Conservation (phyloP, 37 sponge, comb jelly and placozoan genomes). For the Haliclona indistincta region DNA sequence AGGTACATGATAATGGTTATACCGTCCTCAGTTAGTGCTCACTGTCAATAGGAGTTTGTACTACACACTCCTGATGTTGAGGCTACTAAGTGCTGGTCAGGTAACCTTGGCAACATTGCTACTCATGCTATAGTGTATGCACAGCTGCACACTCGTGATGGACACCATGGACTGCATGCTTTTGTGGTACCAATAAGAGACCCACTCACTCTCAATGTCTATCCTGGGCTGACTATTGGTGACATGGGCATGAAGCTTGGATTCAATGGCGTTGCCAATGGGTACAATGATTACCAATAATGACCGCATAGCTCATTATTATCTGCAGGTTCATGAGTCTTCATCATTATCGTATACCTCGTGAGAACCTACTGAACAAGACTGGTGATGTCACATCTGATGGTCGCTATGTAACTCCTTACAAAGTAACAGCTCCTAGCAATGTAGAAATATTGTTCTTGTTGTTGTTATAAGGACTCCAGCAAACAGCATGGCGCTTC, state of each 20-base stretch:
- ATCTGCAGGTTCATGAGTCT: constrained; percentile 68
- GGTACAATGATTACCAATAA: constrained; percentile 44
- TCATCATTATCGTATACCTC: constrained; percentile 73
- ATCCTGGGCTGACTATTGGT: constrained; percentile 88
- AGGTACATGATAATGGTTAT: constrained; percentile 46
- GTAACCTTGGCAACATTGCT: constrained; percentile 84
- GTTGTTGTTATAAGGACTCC: constrained; percentile 72
- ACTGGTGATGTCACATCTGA: constrained; percentile 70
- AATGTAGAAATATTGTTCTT: too few species aligned
- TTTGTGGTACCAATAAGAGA: constrained; percentile 94
- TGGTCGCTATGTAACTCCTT: constrained; percentile 66
- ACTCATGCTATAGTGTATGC: constrained; percentile 91
- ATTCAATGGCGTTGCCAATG: constrained; percentile 86
- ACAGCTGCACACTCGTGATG: constrained; percentile 90
- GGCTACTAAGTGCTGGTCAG: constrained; percentile 93
- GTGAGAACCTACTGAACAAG: constrained; percentile 87
- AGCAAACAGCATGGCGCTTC: constrained; percentile 56
- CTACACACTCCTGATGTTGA: constrained; percentile 93
- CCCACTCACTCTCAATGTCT: constrained; percentile 44
- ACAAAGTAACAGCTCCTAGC: constrained; percentile 46
- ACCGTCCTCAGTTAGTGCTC: background rate
- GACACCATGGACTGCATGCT: constrained; percentile 87
- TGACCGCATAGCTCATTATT: too few species aligned
- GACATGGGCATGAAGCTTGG: constrained; percentile 96
- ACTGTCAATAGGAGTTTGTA: constrained; percentile 82